phyloP scores from a whole-genome alignment of 2,113 vertebrate genomes.

The Lutjanus erythropterus region DNA sequence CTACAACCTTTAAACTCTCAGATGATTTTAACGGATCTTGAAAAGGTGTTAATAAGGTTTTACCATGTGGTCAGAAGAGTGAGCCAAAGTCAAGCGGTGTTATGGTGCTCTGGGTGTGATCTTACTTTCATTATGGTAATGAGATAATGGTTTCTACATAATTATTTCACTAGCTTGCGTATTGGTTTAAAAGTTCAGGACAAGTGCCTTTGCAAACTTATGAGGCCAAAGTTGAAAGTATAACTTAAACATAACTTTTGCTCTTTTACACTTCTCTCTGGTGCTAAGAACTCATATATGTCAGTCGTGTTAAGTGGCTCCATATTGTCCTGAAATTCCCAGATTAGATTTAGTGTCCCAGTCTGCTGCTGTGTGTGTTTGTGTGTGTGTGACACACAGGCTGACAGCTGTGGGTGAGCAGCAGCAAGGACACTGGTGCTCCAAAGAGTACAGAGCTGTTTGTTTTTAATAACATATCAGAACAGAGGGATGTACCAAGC shows the following conservation, averaged over 20 bases:
- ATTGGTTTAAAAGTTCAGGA: neutral
- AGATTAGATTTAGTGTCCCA: constrained; percentile 34
- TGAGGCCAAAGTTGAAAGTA: neutral
- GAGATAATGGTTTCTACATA: neutral
- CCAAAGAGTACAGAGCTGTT: constrained; percentile 69
- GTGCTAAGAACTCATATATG: neutral
- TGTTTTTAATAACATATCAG: constrained; percentile 79
- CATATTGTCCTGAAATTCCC: constrained; percentile 43
- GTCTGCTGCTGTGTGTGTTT: constrained; percentile 18
- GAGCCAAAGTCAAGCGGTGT: neutral
- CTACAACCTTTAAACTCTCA: neutral
- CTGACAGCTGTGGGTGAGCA: constrained; percentile 16
- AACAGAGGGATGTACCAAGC: constrained; percentile 56
- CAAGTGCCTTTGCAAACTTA: neutral
- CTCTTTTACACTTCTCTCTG: neutral
- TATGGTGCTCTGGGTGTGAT: neutral
- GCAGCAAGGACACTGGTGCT: constrained; percentile 40
- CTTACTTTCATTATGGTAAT: neutral
- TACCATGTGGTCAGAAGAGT: neutral
- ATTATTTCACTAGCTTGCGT: too few relatives aligned
- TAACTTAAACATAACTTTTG: neutral
- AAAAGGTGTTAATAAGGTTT: neutral
- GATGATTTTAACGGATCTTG: neutral
- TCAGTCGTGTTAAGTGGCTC: constrained; percentile 36
- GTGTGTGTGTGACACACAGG: constrained; percentile 16